Evolutionary conservation across 2,888 invertebrate species (phyloP), one percentile per base, ranked within the genome.

Genomic region (Eucera pruinosa): DNA sequence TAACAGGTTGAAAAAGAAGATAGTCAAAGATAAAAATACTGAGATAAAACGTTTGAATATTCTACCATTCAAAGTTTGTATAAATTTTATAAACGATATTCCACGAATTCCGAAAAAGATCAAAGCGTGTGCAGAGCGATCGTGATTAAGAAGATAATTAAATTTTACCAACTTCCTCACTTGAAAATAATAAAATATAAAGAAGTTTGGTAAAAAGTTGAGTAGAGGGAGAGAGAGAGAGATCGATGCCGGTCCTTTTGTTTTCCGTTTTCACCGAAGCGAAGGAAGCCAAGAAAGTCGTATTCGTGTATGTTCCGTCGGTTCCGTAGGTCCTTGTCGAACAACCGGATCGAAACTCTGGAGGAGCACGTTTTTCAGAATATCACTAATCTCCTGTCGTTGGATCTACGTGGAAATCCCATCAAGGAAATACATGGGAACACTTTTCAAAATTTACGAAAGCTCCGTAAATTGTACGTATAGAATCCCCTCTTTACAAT

Each of bases 391-490:
- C 94, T 98, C 67, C 94, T 95, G 80, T 94, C 96, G 45, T 93
- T 98, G 47, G 97, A 97, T 89, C 94, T 98, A 86, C 95, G 96
- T 86, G 97, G 96, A 81, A 92, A 92, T 85, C 92, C 91, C 23
- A 90, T 92, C 77, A 89, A 85, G 58, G 83, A 88, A 68, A 89
- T 91, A 73, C 88, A 89, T 62, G 81, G 82, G 20, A 85, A 86
- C 45, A 83, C 90, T 57, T 92, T 92, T 79, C 89, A 86, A 52
- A 95, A 95, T 90, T 95, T 98, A 91, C 95, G 96, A 80, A 95
- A 94, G 91, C 95, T 97, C 55, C 94, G 95, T 88, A 96, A 96
- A 93, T 94, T 97, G 97, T 97, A 94, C 95, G 96, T 95, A 91
- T 89, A 73, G 30, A 11, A 3, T 9, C 20, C 20, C 6, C 23